phyloP scores from a whole-genome alignment of 2,888 invertebrate species.

The Machimus atricapillus region DNA sequence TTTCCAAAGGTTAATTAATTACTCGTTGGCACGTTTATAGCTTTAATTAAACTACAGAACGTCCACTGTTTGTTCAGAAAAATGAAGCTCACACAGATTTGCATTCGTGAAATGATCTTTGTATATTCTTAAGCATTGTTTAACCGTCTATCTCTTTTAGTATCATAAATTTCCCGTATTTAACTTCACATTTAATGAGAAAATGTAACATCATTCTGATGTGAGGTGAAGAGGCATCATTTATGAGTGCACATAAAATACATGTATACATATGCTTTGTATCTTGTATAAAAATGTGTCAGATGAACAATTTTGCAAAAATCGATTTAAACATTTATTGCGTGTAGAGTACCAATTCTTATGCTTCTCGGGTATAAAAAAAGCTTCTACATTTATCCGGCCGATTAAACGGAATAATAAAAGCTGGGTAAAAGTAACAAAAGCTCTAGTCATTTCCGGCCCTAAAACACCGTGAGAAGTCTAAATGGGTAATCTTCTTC shows the following conservation, averaged over 20 bases:
- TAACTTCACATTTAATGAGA: too few species aligned
- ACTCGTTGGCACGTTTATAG: not conserved
- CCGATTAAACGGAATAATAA: not conserved
- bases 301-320: not conserved
- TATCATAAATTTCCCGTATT: too few species aligned
- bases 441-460: not conserved
- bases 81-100: not conserved
- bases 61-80: not conserved
- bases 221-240: too few species aligned
- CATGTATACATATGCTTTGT: too few species aligned
- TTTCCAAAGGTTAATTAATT: not conserved
- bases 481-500: not conserved
- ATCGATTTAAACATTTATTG: not conserved
- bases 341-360: not conserved
- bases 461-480: not conserved
- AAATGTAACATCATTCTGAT: too few species aligned
- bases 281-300: too few species aligned
- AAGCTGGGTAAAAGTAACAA: not conserved
- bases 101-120: not conserved
- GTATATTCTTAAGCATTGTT: too few species aligned
- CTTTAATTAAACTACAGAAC: not conserved
- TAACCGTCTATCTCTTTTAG: too few species aligned
- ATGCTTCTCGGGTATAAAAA: not conserved
- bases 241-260: too few species aligned
- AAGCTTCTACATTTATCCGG: not conserved